These are phyloP conservation scores for Bedellia somnulentella DNA, from an alignment of 2,888 invertebrate species.

Conservation along the genomic window DNA sequence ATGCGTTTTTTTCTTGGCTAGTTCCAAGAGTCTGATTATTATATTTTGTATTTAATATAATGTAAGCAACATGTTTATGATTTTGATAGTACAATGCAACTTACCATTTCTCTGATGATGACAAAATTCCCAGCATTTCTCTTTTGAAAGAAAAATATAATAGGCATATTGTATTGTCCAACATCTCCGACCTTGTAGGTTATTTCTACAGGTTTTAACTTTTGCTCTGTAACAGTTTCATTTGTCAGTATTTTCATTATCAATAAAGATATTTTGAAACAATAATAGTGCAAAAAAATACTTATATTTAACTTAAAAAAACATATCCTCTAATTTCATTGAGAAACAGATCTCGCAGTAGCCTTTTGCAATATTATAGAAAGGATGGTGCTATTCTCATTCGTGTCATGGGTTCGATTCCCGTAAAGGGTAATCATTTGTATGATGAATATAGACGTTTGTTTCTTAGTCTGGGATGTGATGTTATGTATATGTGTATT, in stretches of 20 bases:
- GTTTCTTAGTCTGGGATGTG: not conserved
- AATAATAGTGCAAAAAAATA: not conserved
- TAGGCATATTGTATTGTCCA: slow-evolving; percentile 45
- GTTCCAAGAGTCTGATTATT: slow-evolving; percentile 15
- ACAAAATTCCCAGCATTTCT: slow-evolving; percentile 22
- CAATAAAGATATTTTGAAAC: not conserved
- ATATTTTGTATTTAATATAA: slow-evolving; percentile 22
- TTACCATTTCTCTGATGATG: slow-evolving; percentile 44
- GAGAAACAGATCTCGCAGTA: not conserved
- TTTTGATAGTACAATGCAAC: slow-evolving; percentile 7
- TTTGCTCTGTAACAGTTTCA: not conserved
- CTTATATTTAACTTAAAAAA: slow-evolving; percentile 17
- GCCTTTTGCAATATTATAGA: not conserved
- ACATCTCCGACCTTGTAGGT: slow-evolving; percentile 19
- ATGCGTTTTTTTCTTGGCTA: slow-evolving; percentile 19
- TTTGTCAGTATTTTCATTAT: not conserved
- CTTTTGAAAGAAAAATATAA: slow-evolving; percentile 39
- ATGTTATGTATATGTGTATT: not conserved
- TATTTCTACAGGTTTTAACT: slow-evolving; percentile 11
- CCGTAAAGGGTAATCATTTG: slow-evolving; percentile 4
- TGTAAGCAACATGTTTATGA: slow-evolving; percentile 22
- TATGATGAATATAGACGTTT: not conserved
- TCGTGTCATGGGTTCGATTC: no score
- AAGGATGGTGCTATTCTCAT: not conserved
- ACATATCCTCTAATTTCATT: slow-evolving; percentile 22